Evolutionary conservation across 2,888 invertebrate species (phyloP).

Genomic region (Plagodis pulveraria): DNA sequence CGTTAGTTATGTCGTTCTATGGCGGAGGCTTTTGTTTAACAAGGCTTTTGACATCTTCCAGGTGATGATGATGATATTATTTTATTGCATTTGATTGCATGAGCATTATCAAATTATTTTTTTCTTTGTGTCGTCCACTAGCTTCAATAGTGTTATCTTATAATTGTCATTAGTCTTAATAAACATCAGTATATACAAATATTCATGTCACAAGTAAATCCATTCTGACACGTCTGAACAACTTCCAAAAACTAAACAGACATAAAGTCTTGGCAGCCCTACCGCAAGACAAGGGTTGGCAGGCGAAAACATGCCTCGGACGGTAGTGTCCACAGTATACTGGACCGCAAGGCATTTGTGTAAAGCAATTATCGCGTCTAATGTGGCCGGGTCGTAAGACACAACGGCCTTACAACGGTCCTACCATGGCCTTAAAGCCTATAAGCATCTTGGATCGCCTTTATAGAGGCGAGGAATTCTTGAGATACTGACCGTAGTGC

Average conservation of each 20-base stretch:
- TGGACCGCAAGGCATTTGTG: conserved; percentile 65
- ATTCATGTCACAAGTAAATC: not conserved
- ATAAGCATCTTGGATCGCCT: conserved; percentile 45
- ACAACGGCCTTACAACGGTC: conserved; percentile 33
- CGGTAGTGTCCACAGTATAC: conserved; percentile 48
- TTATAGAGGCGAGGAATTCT: conserved; percentile 58
- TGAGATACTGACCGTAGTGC: conserved; percentile 54
- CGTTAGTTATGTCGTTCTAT: too few species aligned
- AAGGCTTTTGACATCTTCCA: too few species aligned
- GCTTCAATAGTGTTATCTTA: too few species aligned
- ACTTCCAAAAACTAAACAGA: conserved; percentile 37
- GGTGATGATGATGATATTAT: too few species aligned
- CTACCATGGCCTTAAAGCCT: conserved; percentile 25
- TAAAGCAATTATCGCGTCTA: conserved; percentile 78
- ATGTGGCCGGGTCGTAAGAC: conserved; percentile 65
- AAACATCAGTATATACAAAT: too few species aligned
- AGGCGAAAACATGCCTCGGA: conserved; percentile 50
- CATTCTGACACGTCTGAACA: conserved; percentile 27
- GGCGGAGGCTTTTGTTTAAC: too few species aligned
- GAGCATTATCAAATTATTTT: too few species aligned
- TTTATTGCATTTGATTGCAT: too few species aligned
- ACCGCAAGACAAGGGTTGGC: conserved; percentile 49
- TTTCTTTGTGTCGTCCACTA: too few species aligned
- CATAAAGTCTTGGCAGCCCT: conserved; percentile 41
- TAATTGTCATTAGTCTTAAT: too few species aligned